Evolutionary conservation across 2,797 vertebrate genomes (phyloP).

Genomic region (Bradypodion pumilum): DNA sequence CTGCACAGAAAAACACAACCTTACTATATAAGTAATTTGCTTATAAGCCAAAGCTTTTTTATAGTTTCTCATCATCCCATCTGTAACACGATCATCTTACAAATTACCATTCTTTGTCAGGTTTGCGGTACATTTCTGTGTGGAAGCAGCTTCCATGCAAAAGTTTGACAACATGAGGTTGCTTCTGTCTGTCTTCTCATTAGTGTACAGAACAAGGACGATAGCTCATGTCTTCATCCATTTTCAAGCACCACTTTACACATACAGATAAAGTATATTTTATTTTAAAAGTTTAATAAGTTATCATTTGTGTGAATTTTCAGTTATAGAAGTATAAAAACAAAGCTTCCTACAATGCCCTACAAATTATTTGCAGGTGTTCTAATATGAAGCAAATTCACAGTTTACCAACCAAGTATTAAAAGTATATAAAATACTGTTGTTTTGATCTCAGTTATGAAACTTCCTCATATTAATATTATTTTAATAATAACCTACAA

Average conservation of each 20-base stretch:
- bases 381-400: constrained; percentile 57
- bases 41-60: background rate
- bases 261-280: background rate
- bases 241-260: constrained; percentile 31
- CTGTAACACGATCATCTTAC: background rate
- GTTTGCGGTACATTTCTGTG: background rate
- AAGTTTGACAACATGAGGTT: background rate
- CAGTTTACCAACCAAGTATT: constrained; percentile 63
- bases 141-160: background rate
- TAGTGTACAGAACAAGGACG: constrained; percentile 28
- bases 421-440: constrained; percentile 63
- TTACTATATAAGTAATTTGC: background rate
- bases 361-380: constrained; percentile 56
- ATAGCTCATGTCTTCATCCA: constrained; percentile 44
- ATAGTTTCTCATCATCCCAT: background rate
- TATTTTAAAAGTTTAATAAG: constrained; percentile 63
- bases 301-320: constrained; percentile 44
- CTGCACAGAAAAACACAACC: background rate
- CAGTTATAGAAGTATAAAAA: constrained; percentile 66
- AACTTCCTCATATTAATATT: constrained; percentile 35
- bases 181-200: background rate
- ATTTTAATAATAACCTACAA: constrained; percentile 26
- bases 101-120: background rate
- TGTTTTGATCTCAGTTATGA: constrained; percentile 46
- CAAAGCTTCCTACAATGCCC: constrained; percentile 59